phyloP scores from a whole-genome alignment of 2,888 invertebrate species.

The Cosmorhoe ocellata region DNA sequence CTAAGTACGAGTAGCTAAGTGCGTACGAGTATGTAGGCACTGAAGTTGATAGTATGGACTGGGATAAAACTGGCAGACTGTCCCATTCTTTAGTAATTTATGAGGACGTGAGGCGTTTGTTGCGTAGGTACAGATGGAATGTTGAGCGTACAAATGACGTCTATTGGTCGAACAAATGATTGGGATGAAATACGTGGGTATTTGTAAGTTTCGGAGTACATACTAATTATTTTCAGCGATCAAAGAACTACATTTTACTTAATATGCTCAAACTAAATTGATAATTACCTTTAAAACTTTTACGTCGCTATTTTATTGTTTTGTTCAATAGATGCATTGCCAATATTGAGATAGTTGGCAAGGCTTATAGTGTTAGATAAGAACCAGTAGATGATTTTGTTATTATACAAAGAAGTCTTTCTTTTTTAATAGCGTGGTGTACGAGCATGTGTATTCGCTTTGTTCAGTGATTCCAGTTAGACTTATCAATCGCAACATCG shows the following conservation, averaged over 20 bases:
- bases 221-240: no score
- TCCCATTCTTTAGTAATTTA: constrained; percentile 20
- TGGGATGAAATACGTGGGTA: constrained; percentile 1
- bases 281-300: no score
- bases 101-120: constrained; percentile 15
- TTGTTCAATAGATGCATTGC: constrained; percentile 1
- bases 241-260: no score
- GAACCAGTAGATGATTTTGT: neutral
- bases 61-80: constrained; percentile 11
- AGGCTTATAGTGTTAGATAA: constrained; percentile 4
- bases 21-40: no score
- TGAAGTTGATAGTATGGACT: neutral
- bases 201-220: no score
- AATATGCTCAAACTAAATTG: no score
- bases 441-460: no score
- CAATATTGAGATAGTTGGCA: constrained; percentile 21
- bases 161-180: constrained; percentile 1
- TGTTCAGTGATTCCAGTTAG: no score
- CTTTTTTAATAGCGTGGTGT: neutral
- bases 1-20: no score
- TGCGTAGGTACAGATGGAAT: constrained; percentile 21
- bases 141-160: constrained; percentile 18
- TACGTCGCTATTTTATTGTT: neutral
- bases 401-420: neutral
- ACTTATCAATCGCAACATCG: no score